Conservation (phyloP, 2,888 invertebrate species). For the Leptinotarsa peninsularis region DNA sequence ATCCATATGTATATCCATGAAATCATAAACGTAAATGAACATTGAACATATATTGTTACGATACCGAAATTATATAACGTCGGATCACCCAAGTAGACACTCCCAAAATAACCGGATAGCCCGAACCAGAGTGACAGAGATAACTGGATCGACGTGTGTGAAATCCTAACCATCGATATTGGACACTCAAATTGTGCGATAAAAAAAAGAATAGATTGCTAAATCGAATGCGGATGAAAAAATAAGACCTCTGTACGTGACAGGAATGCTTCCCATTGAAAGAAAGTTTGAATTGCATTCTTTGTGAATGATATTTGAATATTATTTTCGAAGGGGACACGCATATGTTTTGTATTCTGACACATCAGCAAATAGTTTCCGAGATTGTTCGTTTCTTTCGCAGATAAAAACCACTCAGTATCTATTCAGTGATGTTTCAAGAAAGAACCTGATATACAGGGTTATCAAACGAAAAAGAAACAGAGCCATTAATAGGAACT, state of each 20-base stretch:
- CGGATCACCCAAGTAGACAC: background rate
- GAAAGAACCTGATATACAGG: too few relatives aligned
- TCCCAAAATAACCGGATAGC: background rate
- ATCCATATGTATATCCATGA: too few relatives aligned
- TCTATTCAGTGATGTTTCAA: too few relatives aligned
- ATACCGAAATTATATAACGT: background rate
- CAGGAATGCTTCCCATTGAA: constrained; percentile 52
- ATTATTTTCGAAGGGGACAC: constrained; percentile 21
- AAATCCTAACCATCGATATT: constrained; percentile 53
- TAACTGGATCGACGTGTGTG: constrained; percentile 47
- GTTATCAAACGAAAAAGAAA: too few relatives aligned
- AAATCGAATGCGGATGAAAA: constrained; percentile 65
- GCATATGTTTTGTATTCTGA: too few relatives aligned
- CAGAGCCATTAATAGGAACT: too few relatives aligned
- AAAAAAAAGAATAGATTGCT: constrained; percentile 65
- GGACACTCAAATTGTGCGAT: constrained; percentile 64
- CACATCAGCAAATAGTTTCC: too few relatives aligned
- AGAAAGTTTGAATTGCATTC: constrained; percentile 53
- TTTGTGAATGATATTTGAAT: constrained; percentile 61
- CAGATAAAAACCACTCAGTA: too few relatives aligned
- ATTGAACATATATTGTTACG: background rate
- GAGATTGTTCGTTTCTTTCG: too few relatives aligned
- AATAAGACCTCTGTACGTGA: constrained; percentile 63
- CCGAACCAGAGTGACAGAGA: constrained; percentile 34
- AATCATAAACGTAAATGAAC: too few relatives aligned